Base-by-base conservation (phyloP, 2,797 vertebrate species). In the Pelochelys cantorii region DNA sequence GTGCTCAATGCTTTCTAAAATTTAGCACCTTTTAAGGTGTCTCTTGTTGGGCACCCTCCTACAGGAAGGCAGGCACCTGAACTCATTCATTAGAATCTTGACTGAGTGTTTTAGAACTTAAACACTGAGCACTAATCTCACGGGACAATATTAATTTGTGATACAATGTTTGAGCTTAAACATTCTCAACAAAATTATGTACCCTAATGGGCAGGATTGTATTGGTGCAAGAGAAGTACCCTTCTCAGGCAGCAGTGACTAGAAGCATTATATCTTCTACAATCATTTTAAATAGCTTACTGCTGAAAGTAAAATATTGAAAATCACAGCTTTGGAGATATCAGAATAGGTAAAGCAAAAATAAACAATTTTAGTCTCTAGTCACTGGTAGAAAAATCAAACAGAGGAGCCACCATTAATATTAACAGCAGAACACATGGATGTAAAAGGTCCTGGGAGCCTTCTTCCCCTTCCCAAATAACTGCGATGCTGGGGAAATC, bases 1-100 rank as follows among this genome's bases (percentile, higher is more conserved):
- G 37, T 90, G 90, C 90, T 92, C 92, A 93, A 74, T 89, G 37
- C 65, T 87, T 60, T 93, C 81, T 83, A 79, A 95, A 84, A 93
- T 89, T 87, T 79, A 87, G 93, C 62, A 86, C 81, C 86, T 79
- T 25, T 48, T 17, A 48, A 10, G 22, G 8, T 78, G 62, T n/a
- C 62, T 52, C 59, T 83, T 48, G 80, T 86, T 88, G 86, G 90
- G 52, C 92, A 89, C 88, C 95, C 84, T 91, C n/a, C 65, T 48
- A 27, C 88, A 90, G 86, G 88, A n/a, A 92, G 81, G 15, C 86
- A 90, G 81, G 18, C 86, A 91, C 81, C 84, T 81, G 91, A 94
- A 96, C 96, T 96, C 96, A 86, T 94, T 96, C 89, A 89, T 93
- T 87, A 68, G 53, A 34, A 95, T 92, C 93, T 87, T 96, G 95